Conservation (phyloP, 1,140 invertebrate genomes). For the Chlorops oryzae region DNA sequence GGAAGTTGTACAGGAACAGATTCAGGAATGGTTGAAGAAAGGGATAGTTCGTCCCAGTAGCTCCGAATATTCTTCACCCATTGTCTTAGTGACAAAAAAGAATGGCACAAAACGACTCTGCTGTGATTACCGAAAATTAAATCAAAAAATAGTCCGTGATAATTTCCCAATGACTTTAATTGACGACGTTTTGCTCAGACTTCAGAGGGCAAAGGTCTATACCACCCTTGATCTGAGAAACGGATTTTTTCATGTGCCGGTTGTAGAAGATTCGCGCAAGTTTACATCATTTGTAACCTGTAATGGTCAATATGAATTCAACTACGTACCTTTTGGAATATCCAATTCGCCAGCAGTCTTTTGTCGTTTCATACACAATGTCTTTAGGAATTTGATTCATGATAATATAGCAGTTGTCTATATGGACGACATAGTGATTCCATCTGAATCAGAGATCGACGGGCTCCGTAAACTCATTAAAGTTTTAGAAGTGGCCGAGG, state of each 20-base stretch:
- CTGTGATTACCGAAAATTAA: too few species aligned
- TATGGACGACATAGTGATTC: slow-evolving; percentile 14
- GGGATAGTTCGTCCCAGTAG: slow-evolving; percentile 30
- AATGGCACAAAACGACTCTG: too few species aligned
- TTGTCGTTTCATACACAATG: slow-evolving; percentile 3
- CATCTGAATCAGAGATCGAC: slow-evolving; percentile 7
- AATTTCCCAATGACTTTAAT: background rate
- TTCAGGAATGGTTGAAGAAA: slow-evolving; percentile 30
- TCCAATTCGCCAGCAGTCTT: slow-evolving; percentile 46
- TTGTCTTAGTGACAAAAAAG: slow-evolving; percentile 25
- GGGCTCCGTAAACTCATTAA: background rate
- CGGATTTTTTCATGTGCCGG: slow-evolving; percentile 38
- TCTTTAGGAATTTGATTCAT: slow-evolving; percentile 4
- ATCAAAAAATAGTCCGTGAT: background rate
- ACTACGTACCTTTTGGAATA: slow-evolving; percentile 48
- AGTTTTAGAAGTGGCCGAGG: slow-evolving; percentile 4
- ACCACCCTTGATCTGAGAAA: slow-evolving; percentile 49
- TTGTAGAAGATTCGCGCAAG: slow-evolving; percentile 33
- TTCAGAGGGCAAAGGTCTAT: slow-evolving; percentile 35
- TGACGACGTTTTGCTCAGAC: background rate
- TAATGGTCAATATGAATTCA: slow-evolving; percentile 47
- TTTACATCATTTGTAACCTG: slow-evolving; percentile 45
- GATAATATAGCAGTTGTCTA: slow-evolving; percentile 1
- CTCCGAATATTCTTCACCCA: slow-evolving; percentile 22
- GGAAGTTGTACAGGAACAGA: slow-evolving; percentile 25